phyloP scores from a whole-genome alignment of 2,888 invertebrate species.

The Drosophila yooni region DNA sequence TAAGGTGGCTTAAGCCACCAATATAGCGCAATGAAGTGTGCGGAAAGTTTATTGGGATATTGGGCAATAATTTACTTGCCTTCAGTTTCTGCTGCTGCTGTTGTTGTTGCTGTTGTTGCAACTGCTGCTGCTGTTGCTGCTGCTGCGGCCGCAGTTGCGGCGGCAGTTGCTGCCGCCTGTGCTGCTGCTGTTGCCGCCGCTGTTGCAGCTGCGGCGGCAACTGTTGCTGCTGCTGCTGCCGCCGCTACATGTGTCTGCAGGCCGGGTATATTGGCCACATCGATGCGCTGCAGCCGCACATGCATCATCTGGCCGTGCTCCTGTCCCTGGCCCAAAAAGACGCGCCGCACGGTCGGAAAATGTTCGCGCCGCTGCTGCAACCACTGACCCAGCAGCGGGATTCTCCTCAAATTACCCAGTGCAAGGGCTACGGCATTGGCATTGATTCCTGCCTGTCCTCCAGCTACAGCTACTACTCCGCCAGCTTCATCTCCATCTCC shows the following conservation, averaged over 20 bases:
- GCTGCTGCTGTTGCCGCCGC: constrained; percentile 20
- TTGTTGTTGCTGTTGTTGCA: constrained; percentile 6
- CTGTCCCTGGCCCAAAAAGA: constrained; percentile 60
- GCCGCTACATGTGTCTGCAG: constrained; percentile 51
- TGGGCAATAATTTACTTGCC: constrained; percentile 37
- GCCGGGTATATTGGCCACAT: constrained; percentile 83
- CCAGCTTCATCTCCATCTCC: not conserved
- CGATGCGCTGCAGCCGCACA: constrained; percentile 82
- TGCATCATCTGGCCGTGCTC: constrained; percentile 68
- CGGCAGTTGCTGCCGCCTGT: constrained; percentile 16
- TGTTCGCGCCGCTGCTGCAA: constrained; percentile 74
- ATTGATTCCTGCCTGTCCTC: constrained; percentile 25
- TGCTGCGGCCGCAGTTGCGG: not conserved
- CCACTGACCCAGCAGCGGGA: constrained; percentile 76
- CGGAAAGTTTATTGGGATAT: not conserved
- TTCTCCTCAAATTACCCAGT: constrained; percentile 76
- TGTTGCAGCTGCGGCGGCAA: constrained; percentile 27
- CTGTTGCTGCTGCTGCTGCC: constrained; percentile 35
- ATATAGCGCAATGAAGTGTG: constrained; percentile 39
- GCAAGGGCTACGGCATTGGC: constrained; percentile 59
- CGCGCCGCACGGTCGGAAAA: constrained; percentile 77
- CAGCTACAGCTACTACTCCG: constrained; percentile 1
- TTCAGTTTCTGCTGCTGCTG: constrained; percentile 20
- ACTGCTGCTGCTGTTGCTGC: constrained; percentile 16
- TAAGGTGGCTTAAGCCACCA: constrained; percentile 46